A percentile compares a stretch with the other conserved stretches of the same genome.
Conservation (phyloP, 2,113 vertebrate species). For the Anoura caudifer region DNA sequence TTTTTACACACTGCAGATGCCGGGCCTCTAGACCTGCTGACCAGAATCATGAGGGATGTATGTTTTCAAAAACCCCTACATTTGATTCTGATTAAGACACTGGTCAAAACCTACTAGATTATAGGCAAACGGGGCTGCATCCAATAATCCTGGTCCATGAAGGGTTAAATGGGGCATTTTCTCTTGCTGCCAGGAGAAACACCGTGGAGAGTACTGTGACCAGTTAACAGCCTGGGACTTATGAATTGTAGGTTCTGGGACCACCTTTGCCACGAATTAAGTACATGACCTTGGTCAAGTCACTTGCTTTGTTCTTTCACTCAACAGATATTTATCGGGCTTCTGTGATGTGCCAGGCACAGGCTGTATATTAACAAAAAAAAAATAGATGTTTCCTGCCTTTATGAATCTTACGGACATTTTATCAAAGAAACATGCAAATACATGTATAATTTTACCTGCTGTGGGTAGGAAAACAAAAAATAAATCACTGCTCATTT, state of each 20-base stretch:
- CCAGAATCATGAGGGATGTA: neutral
- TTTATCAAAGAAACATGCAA: neutral
- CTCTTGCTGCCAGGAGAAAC: neutral
- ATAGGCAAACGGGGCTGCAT: neutral
- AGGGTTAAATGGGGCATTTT: neutral
- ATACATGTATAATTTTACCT: neutral
- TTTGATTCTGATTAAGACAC: neutral
- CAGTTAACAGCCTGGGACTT: neutral
- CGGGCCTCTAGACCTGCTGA: neutral
- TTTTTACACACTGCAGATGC: conserved; percentile 7
- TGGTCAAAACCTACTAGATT: neutral
- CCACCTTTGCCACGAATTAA: neutral
- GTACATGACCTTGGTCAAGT: neutral
- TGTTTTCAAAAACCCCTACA: neutral
- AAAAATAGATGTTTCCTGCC: neutral
- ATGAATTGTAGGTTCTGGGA: neutral
- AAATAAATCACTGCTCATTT: neutral
- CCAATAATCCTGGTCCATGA: neutral
- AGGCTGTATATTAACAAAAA: neutral
- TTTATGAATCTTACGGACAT: neutral
- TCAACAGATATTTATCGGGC: neutral
- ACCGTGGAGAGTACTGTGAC: neutral
- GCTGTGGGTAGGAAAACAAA: neutral
- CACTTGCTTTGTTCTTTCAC: conserved; percentile 9
- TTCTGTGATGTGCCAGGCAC: neutral